Percentiles rank a stretch among this genome's conserved stretches.
These are phyloP conservation scores for Coenonympha glycerion DNA, from an alignment of 2,888 invertebrate genomes.

Conservation along the genomic window DNA sequence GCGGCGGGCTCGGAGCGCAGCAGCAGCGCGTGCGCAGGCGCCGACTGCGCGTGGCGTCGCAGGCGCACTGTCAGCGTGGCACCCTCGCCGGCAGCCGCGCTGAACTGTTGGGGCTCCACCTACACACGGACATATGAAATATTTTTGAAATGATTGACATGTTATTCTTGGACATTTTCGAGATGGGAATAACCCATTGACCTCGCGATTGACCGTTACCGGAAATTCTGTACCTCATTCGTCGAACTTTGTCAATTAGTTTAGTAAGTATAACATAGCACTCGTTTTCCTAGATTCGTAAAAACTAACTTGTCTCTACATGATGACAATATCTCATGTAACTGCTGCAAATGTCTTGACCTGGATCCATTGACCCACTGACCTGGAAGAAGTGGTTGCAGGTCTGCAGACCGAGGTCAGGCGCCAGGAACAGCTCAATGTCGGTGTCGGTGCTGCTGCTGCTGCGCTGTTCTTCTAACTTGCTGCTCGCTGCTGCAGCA, in stretches of 20 bases:
- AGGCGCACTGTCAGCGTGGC: constrained; percentile 1
- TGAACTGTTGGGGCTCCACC: constrained; percentile 13
- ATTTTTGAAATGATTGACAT: too few relatives aligned
- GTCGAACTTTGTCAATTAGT: too few relatives aligned
- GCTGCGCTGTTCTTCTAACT: not conserved
- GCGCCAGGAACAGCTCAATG: constrained; percentile 45
- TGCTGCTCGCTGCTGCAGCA: not conserved
- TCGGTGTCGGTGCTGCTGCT: constrained; percentile 37
- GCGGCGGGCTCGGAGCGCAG: constrained; percentile 13
- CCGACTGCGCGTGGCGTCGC: not conserved
- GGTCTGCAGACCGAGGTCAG: constrained; percentile 45
- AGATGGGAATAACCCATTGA: too few relatives aligned
- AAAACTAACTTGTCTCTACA: too few relatives aligned
- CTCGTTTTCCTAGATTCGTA: too few relatives aligned
- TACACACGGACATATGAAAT: not conserved
- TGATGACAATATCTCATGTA: too few relatives aligned
- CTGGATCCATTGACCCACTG: too few relatives aligned
- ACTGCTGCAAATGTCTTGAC: too few relatives aligned
- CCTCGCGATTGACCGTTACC: too few relatives aligned
- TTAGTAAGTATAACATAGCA: too few relatives aligned
- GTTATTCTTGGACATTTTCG: too few relatives aligned
- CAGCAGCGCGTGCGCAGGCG: constrained; percentile 13
- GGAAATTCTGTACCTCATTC: too few relatives aligned
- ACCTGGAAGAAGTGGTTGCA: constrained; percentile 37
- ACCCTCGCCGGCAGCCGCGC: not conserved